Evolutionary conservation across 2,113 vertebrate species (phyloP), one percentile per base, ranked within the genome.

Genomic region (Corythoichthys intestinalis): DNA sequence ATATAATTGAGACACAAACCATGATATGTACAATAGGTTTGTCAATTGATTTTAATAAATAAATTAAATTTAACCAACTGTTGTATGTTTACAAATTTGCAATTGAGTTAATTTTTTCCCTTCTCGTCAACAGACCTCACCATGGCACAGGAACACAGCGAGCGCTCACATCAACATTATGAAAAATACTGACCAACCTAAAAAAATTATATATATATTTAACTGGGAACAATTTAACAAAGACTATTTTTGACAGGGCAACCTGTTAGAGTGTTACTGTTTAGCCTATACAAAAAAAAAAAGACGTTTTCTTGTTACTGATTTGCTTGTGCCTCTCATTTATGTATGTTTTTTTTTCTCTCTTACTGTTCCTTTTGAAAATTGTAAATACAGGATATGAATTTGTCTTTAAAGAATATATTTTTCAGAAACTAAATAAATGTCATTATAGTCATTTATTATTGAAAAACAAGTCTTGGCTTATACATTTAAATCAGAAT

Each of bases 91-190:
- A 17, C 13, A 60, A 6, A 14, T 65, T 46, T 48, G 28, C 41
- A 64, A 4, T 37, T 65, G 1, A 48, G 5, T 7, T 39, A 67
- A 52, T 28, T 56, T 56, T 53, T 57, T 64, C 58, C 75, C 77
- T 10, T 74, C 14, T 72, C 52, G 65, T 65, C 83, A 80, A 70
- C 83, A 94, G 96, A 93, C 89, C 93, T 92, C 94, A 96, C 84
- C 95, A 95, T 81, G 96, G 96, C 88, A 94, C 93, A 85, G 93
- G 94, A 83, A 85, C 95, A 90, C 93, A 95, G 72, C 92, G 95
- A 90, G 94, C 94, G 88, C 92, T 99, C 84, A 93, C 88, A 17
- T 80, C 88, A 49, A 85, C 87, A 17, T 84, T 88, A 79, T 91
- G 87, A 91, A 81, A 81, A 83, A 69, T 74, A 81, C 41, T 59